Evolutionary conservation across 2,888 invertebrate species (phyloP).

Genomic region (Folsomia candida): DNA sequence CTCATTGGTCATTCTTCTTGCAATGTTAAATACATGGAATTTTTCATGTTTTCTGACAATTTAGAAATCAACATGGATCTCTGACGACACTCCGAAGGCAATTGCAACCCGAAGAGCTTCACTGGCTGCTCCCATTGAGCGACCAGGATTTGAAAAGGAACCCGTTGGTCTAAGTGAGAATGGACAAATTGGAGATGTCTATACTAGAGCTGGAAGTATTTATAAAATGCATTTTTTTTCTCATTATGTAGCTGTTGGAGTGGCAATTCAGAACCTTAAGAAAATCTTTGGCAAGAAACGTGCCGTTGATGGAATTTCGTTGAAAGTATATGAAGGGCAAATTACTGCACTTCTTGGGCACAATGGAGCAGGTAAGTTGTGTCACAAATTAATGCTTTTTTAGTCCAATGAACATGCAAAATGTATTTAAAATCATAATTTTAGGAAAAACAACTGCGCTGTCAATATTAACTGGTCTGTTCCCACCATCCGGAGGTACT

Average conservation of each 20-base stretch:
- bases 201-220: no score
- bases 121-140: conserved; percentile 22
- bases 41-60: no score
- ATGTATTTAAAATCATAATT: neutral
- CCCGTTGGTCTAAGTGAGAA: conserved; percentile 52
- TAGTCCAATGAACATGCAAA: neutral
- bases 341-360: conserved; percentile 78
- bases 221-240: no score
- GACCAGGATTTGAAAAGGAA: conserved; percentile 54
- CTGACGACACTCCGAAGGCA: neutral
- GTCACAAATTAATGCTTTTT: neutral
- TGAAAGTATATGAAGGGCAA: conserved; percentile 77
- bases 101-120: conserved; percentile 8
- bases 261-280: conserved; percentile 52
- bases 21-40: neutral
- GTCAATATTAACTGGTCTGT: conserved; percentile 65
- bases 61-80: conserved; percentile 26
- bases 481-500: conserved; percentile 65
- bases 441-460: conserved; percentile 79
- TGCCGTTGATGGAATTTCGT: conserved; percentile 69
- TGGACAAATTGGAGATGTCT: no score
- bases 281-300: conserved; percentile 53
- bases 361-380: conserved; percentile 8
- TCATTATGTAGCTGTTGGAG: conserved; percentile 54
- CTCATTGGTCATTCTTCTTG: neutral